phyloP scores from a whole-genome alignment of 2,113 vertebrate genomes.

The Oryzias curvinotus region DNA sequence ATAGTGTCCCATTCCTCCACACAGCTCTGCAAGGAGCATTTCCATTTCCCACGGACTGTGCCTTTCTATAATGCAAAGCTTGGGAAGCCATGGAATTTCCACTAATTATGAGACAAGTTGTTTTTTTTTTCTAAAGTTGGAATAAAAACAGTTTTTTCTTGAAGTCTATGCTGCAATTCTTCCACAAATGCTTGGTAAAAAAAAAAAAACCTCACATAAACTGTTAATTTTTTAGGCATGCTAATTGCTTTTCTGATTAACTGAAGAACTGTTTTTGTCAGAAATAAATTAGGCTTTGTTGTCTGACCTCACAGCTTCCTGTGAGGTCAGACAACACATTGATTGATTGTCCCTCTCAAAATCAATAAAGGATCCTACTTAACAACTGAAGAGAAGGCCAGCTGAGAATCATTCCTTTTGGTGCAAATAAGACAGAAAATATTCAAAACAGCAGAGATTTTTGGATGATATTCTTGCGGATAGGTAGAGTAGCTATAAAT shows the following conservation, averaged over 20 bases:
- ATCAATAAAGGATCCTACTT: conserved; percentile 35
- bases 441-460: conserved; percentile 13
- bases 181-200: conserved; percentile 4
- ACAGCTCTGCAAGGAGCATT: conserved; percentile 54
- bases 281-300: conserved; percentile 21
- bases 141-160: conserved; percentile 23
- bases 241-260: conserved; percentile 9
- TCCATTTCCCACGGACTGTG: conserved; percentile 54
- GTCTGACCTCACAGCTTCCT: conserved; percentile 17
- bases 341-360: conserved; percentile 30
- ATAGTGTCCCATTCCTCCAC: conserved; percentile 43
- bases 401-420: conserved; percentile 18
- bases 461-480: conserved; percentile 21
- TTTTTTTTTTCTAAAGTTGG: conserved; percentile 50
- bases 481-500: not conserved
- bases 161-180: conserved; percentile 6
- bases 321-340: no score
- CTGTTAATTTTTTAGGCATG: not conserved
- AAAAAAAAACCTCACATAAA: no score
- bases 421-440: not conserved
- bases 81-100: conserved; percentile 29
- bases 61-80: conserved; percentile 25
- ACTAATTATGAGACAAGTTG: conserved; percentile 34
- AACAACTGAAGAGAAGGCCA: conserved; percentile 1
- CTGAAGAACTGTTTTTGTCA: conserved; percentile 10